Evolutionary conservation across 2,888 invertebrate genomes (phyloP), one percentile per base, ranked within the genome.

Genomic region (Lymantria dispar): DNA sequence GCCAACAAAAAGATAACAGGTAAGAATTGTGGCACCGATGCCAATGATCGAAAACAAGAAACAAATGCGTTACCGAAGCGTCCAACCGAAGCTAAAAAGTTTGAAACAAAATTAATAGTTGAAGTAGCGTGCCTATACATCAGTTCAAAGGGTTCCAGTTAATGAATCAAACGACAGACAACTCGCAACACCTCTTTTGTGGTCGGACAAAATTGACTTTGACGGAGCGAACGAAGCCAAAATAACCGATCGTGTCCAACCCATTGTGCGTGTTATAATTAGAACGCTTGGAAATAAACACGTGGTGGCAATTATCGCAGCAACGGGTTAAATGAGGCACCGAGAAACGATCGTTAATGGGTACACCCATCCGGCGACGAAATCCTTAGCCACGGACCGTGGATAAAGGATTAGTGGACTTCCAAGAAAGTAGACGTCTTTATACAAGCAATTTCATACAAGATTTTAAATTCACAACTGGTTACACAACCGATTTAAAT

Each of bases 291-390:
- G 82, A 87, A 89, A 90, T 89, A 91, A 87, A 87, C 91, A 91
- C 91, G 87, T 91, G 91, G 87, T 83, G 85, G 91, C 90, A 91
- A 91, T 91, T 91, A 91, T 88, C 89, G 85, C 83, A 74, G 86
- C 83, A 85, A 83, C 85, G 87, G 83, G 88, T 87, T 89, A 89
- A 91, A 91, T 90, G 91, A 91, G 88, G 83, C 90, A 85, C 82
- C 80, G 78, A 83, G 85, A 76, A 80, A 80, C 82, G 78, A 81
- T 82, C 88, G 87, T 86, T 90, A 89, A 90, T 87, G 87, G 83
- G 80, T 77, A 78, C 84, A 81, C 75, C 80, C 75, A 88, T 89
- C 89, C 90, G 90, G 87, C 80, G 80, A 76, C 77, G 74, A 74
- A 80, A 79, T 76, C 74, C 77, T 67, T 67, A 68, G 60, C 66